Percentiles rank a stretch among this genome's conserved stretches.
Evolutionary conservation across 2,888 invertebrate species (phyloP).

Genomic region (Acronicta leporina): DNA sequence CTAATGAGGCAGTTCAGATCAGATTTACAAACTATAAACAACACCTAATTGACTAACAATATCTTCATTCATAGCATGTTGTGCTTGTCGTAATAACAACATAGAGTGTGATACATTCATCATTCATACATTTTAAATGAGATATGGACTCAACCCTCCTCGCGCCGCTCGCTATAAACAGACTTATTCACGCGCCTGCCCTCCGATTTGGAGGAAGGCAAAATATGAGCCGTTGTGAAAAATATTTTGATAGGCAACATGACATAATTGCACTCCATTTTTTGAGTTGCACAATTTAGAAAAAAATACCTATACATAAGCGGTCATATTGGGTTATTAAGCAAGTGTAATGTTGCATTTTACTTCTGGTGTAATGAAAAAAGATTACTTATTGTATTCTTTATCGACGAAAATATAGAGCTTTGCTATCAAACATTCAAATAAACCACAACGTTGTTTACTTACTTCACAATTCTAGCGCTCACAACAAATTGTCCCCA

Average conservation of each 20-base stretch:
- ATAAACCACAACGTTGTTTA: conserved; percentile 21
- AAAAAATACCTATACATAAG: neutral
- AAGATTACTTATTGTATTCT: no score
- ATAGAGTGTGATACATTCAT: conserved; percentile 10
- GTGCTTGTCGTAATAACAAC: neutral
- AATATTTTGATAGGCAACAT: neutral
- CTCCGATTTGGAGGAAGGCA: conserved; percentile 8
- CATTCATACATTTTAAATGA: conserved; percentile 43
- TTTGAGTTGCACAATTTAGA: neutral
- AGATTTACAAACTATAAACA: neutral
- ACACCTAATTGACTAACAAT: neutral
- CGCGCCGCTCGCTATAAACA: conserved; percentile 24
- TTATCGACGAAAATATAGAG: neutral
- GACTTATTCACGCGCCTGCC: conserved; percentile 28
- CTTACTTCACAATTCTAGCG: conserved; percentile 20
- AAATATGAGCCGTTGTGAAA: conserved; percentile 15
- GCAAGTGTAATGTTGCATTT: no score
- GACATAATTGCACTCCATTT: neutral
- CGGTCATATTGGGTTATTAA: no score
- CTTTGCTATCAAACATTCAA: neutral
- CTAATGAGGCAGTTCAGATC: no score
- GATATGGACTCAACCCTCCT: conserved; percentile 37
- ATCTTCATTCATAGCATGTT: neutral
- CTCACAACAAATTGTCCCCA: conserved; percentile 29
- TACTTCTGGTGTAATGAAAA: no score